Evolutionary conservation across 1,140 invertebrate species (phyloP).

Genomic region (Coboldia fuscipes): DNA sequence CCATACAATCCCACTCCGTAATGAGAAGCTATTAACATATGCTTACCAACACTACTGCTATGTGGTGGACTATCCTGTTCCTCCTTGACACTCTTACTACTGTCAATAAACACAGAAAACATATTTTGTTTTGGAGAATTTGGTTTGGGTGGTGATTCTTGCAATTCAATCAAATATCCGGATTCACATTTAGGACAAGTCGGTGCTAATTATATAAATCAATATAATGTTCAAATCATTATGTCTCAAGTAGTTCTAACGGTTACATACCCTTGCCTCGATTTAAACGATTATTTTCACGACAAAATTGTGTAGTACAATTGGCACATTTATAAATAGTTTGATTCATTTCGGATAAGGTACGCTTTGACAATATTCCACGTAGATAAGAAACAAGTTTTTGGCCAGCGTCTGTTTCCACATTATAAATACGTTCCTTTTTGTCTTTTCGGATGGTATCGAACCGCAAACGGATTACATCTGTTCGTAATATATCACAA

Average conservation of each 20-base stretch:
- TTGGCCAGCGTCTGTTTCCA: slow-evolving; percentile 24
- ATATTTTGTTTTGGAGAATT: no score
- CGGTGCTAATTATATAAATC: slow-evolving; percentile 10
- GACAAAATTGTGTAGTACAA: slow-evolving; percentile 32
- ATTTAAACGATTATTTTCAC: slow-evolving; percentile 18
- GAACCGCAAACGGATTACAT: slow-evolving; percentile 34
- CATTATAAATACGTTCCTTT: slow-evolving; percentile 29
- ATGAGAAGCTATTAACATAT: no score
- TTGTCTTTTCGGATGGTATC: slow-evolving; percentile 32
- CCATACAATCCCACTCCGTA: no score
- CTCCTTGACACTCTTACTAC: no score
- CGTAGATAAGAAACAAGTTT: slow-evolving; percentile 26
- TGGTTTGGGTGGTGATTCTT: slow-evolving; percentile 9
- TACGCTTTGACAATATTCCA: slow-evolving; percentile 24
- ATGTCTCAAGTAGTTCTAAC: slow-evolving; percentile 8
- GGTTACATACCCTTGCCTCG: slow-evolving; percentile 8
- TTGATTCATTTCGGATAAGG: slow-evolving; percentile 27
- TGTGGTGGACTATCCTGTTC: no score
- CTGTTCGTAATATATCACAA: slow-evolving; percentile 24
- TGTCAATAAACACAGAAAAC: no score
- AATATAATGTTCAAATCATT: not conserved
- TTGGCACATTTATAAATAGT: slow-evolving; percentile 36
- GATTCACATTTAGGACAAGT: slow-evolving; percentile 35
- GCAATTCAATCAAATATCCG: slow-evolving; percentile 27
- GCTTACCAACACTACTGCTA: slow-evolving; percentile 19